Evolutionary conservation across 2,888 invertebrate species (phyloP).

Genomic region (Punctoribates punctum): DNA sequence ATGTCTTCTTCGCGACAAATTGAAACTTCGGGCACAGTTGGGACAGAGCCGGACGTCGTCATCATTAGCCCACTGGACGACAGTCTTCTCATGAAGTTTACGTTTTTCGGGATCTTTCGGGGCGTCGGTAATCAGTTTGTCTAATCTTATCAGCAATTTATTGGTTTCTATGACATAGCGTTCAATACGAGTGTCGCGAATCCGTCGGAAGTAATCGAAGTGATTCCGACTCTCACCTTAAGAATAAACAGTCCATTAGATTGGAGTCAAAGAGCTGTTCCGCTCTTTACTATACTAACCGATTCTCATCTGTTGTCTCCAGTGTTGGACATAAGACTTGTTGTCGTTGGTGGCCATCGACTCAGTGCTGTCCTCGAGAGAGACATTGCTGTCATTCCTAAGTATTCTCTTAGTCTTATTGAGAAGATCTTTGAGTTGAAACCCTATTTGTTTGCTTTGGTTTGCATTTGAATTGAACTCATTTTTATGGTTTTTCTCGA

Average conservation of each 20-base stretch:
- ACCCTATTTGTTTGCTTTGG: conserved; percentile 39
- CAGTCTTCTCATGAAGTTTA: conserved; percentile 60
- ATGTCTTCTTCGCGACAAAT: conserved; percentile 81
- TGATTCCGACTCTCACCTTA: conserved; percentile 63
- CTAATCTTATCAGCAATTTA: conserved; percentile 85
- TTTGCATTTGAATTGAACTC: conserved; percentile 56
- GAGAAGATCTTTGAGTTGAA: conserved; percentile 54
- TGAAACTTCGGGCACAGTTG: conserved; percentile 82
- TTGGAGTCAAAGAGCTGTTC: neutral
- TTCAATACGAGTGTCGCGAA: conserved; percentile 69
- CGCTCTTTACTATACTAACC: neutral
- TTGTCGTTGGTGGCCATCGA: neutral
- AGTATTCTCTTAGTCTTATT: conserved; percentile 37
- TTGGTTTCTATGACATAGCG: conserved; percentile 91
- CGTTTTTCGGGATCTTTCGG: conserved; percentile 58
- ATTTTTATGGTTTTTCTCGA: conserved; percentile 74
- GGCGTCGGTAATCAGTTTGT: conserved; percentile 78
- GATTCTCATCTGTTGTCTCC: conserved; percentile 20
- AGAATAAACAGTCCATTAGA: neutral
- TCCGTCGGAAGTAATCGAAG: conserved; percentile 69
- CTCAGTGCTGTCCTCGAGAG: neutral
- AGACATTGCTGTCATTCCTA: conserved; percentile 9
- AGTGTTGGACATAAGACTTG: neutral
- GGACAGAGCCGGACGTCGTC: conserved; percentile 83
- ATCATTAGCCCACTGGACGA: conserved; percentile 91